phyloP scores from a whole-genome alignment of 2,888 invertebrate genomes.

The Prosapia bicincta region DNA sequence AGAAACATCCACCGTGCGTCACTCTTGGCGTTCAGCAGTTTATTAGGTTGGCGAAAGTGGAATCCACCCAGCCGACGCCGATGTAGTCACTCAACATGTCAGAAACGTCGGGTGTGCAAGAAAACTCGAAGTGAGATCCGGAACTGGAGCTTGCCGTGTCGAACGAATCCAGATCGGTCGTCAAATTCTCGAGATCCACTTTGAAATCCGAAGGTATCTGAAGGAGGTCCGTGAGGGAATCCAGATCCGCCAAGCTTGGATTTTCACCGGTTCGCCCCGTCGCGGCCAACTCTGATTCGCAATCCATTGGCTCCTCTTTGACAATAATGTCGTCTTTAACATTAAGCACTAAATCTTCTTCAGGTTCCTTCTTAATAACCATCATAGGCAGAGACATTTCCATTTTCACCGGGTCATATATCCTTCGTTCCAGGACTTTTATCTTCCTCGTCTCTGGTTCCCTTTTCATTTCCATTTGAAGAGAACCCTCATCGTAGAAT shows the following conservation, averaged over 20 bases:
- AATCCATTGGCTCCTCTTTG: conserved; percentile 42
- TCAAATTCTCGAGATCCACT: conserved; percentile 65
- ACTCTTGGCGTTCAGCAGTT: conserved; percentile 30
- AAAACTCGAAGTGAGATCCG: conserved; percentile 76
- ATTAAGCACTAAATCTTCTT: conserved; percentile 16
- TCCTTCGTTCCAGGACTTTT: conserved; percentile 21
- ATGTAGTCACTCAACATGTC: conserved; percentile 63
- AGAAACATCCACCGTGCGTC: too few relatives aligned
- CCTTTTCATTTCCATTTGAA: conserved; percentile 36
- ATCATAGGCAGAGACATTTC: conserved; percentile 25
- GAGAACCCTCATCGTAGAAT: conserved; percentile 67
- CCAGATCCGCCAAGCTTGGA: conserved; percentile 63
- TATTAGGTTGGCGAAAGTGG: conserved; percentile 54
- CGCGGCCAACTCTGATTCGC: conserved; percentile 36
- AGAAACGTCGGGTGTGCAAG: conserved; percentile 71
- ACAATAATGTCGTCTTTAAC: conserved; percentile 33
- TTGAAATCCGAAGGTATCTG: conserved; percentile 58
- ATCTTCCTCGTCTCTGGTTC: conserved; percentile 23
- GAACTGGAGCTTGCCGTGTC: conserved; percentile 66
- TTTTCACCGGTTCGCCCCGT: conserved; percentile 39
- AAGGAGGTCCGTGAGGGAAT: conserved; percentile 71
- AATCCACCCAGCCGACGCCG: conserved; percentile 62
- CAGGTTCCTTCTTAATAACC: conserved; percentile 28
- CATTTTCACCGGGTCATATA: conserved; percentile 29
- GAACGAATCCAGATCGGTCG: conserved; percentile 65